A percentile compares a stretch with the other conserved stretches of the same genome.
Evolutionary conservation across 2,888 invertebrate species (phyloP).

Genomic region (Acronicta aceris): DNA sequence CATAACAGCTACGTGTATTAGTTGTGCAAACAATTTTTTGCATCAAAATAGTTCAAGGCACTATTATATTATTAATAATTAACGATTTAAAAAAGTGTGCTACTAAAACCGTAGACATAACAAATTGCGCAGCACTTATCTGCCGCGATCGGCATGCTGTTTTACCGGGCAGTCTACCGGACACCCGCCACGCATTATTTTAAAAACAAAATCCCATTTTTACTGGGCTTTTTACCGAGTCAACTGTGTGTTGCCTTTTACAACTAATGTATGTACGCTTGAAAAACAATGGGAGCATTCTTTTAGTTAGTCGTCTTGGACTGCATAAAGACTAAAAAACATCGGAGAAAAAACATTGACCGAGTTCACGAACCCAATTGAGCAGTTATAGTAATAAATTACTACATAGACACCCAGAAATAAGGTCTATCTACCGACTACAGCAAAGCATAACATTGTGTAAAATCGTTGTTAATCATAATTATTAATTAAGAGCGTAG

Average conservation of each 20-base stretch:
- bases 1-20: background rate
- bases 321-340: constrained; percentile 18
- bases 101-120: constrained; percentile 37
- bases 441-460: constrained; percentile 20
- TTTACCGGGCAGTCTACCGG: constrained; percentile 14
- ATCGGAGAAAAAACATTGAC: constrained; percentile 24
- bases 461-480: background rate
- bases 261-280: constrained; percentile 18
- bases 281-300: constrained; percentile 29
- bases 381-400: constrained; percentile 37
- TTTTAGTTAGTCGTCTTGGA: constrained; percentile 14
- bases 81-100: constrained; percentile 34
- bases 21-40: background rate
- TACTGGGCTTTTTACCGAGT: constrained; percentile 40
- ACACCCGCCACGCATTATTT: constrained; percentile 39
- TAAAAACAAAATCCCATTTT: constrained; percentile 44
- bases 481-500: background rate
- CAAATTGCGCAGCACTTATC: constrained; percentile 53
- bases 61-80: constrained; percentile 29
- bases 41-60: constrained; percentile 3
- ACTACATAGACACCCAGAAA: constrained; percentile 31
- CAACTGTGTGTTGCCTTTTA: constrained; percentile 33
- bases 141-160: constrained; percentile 45
- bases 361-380: constrained; percentile 6
- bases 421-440: constrained; percentile 15